Evolutionary conservation across 2,888 invertebrate species (phyloP).

Genomic region (Dione vanillae): DNA sequence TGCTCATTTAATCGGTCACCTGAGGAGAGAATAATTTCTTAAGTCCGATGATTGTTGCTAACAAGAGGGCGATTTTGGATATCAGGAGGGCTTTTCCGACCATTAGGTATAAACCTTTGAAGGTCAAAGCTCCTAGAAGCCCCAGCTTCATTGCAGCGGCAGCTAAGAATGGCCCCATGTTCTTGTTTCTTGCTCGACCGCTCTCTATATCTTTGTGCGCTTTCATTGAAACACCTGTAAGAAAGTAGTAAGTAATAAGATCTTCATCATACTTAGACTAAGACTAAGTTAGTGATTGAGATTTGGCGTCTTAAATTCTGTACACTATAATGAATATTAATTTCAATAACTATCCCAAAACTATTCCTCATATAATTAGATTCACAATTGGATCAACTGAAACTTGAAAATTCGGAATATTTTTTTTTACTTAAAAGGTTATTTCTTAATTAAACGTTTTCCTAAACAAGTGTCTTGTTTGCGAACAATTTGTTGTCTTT

Average conservation of each 20-base stretch:
- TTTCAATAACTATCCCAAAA: too few species aligned
- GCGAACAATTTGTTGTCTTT: not conserved
- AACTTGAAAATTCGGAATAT: not conserved
- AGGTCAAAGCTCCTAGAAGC: conserved; percentile 90
- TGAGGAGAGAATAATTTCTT: conserved; percentile 92
- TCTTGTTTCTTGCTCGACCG: conserved; percentile 89
- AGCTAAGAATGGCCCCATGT: conserved; percentile 89
- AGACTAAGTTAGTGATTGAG: too few species aligned
- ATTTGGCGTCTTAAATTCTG: too few species aligned
- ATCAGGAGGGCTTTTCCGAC: conserved; percentile 94
- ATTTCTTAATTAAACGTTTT: not conserved
- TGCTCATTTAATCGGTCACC: conserved; percentile 67
- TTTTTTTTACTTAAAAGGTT: not conserved
- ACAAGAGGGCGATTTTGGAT: conserved; percentile 91
- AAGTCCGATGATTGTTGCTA: conserved; percentile 91
- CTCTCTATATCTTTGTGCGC: conserved; percentile 84
- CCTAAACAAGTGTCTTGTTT: not conserved
- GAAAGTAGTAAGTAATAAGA: not conserved
- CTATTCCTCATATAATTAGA: too few species aligned
- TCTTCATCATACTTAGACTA: too few species aligned
- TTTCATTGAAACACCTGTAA: conserved; percentile 87
- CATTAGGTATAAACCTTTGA: conserved; percentile 91
- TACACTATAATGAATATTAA: too few species aligned
- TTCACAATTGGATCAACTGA: not conserved
- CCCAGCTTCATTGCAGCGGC: conserved; percentile 92